Percentiles rank a stretch among this genome's conserved stretches.
phyloP scores from a whole-genome alignment of 2,113 vertebrate species.

The Centropus unirufus region DNA sequence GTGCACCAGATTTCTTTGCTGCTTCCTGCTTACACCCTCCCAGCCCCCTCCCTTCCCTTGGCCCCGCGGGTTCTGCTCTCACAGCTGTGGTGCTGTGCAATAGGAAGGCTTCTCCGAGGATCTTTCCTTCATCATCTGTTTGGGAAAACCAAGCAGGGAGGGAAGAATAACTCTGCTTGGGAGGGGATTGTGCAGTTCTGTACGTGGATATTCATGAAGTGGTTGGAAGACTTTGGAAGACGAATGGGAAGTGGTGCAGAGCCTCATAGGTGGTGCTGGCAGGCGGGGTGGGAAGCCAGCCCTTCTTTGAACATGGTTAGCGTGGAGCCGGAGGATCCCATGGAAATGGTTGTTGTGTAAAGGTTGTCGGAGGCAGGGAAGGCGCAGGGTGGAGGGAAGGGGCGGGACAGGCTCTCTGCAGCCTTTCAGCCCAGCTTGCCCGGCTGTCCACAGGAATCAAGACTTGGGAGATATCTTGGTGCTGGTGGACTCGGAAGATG shows the following conservation, averaged over 20 bases:
- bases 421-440: not conserved
- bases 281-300: not conserved
- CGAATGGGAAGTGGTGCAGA: not conserved
- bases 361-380: not conserved
- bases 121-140: not conserved
- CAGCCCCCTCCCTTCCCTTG: not conserved
- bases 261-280: not conserved
- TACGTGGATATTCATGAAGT: rapidly evolving
- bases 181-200: not conserved
- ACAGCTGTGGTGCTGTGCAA: not conserved
- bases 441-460: slow-evolving; percentile 57
- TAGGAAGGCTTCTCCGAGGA: not conserved
- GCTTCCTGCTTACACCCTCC: not conserved
- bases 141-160: too few species aligned
- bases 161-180: too few species aligned
- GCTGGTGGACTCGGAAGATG: slow-evolving; percentile 88
- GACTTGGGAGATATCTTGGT: slow-evolving; percentile 80
- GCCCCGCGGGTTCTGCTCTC: not conserved
- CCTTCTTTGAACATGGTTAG: rapidly evolving
- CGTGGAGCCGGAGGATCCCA: not conserved
- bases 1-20: not conserved
- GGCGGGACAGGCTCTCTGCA: not conserved
- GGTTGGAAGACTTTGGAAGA: not conserved
- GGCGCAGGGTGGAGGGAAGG: not conserved
- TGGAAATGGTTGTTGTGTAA: rapidly evolving